Conservation (phyloP, 2,797 vertebrate species). For the Toxotes lorentzi region DNA sequence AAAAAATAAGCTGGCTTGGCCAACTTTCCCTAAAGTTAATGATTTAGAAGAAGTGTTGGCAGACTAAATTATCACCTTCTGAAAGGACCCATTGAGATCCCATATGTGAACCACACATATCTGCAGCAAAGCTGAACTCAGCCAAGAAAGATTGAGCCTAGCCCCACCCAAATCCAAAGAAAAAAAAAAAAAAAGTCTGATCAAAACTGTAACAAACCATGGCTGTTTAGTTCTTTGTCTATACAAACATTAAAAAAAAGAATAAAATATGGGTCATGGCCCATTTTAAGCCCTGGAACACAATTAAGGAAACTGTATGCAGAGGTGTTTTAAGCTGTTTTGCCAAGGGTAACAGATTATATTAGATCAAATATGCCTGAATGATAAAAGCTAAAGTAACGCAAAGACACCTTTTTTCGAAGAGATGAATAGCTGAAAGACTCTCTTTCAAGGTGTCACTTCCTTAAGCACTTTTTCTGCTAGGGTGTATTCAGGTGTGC, state of each 20-base stretch:
- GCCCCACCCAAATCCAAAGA: conserved; percentile 22
- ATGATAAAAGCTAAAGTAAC: conserved; percentile 39
- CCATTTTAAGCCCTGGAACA: conserved; percentile 26
- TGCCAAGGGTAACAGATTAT: conserved; percentile 27
- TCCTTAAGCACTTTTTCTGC: conserved; percentile 31
- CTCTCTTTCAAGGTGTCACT: conserved; percentile 55
- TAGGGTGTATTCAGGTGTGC: conserved; percentile 49
- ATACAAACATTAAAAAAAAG: background rate
- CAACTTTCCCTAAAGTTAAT: conserved; percentile 72
- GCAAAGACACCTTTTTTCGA: conserved; percentile 7
- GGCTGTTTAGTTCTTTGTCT: conserved; percentile 35
- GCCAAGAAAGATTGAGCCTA: conserved; percentile 26
- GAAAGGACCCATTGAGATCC: conserved; percentile 76
- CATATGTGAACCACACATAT: conserved; percentile 58
- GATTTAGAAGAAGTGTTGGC: conserved; percentile 77
- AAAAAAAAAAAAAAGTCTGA: conserved; percentile 21
- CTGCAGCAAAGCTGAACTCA: conserved; percentile 47
- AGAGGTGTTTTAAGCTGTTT: conserved; percentile 29
- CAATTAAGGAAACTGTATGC: conserved; percentile 22
- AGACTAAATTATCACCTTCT: conserved; percentile 74
- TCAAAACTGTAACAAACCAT: conserved; percentile 40
- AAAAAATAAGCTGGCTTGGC: conserved; percentile 59
- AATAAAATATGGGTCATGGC: conserved; percentile 50
- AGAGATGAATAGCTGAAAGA: conserved; percentile 31
- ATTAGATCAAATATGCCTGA: conserved; percentile 30